Conservation (phyloP, 2,113 vertebrate genomes). For the Psettodes erumei region DNA sequence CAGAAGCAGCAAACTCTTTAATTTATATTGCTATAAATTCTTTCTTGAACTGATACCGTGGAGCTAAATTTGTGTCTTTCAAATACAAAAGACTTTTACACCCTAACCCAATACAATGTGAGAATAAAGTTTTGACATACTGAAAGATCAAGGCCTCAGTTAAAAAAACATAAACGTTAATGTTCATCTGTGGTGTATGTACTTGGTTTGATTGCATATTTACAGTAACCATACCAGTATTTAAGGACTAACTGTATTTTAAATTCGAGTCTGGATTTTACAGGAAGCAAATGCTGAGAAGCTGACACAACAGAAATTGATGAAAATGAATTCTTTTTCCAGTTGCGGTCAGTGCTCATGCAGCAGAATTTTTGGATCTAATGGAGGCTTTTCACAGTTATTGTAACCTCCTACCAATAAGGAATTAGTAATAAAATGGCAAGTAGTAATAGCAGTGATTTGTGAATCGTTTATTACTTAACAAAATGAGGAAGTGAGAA, state of each 20-base stretch:
- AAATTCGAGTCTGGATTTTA: no score
- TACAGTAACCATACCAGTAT: neutral
- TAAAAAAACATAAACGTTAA: neutral
- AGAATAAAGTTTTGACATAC: neutral
- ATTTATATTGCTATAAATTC: conserved; percentile 15
- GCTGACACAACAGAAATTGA: no score
- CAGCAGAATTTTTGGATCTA: no score
- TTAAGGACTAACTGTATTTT: neutral
- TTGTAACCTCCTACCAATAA: no score
- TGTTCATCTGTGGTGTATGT: neutral
- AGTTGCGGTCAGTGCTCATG: no score
- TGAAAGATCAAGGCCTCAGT: neutral
- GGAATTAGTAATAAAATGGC: neutral
- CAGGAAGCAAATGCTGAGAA: no score
- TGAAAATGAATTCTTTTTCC: no score
- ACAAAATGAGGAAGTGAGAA: neutral
- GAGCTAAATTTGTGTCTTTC: conserved; percentile 7
- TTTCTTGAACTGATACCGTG: conserved; percentile 10
- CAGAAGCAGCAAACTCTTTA: neutral
- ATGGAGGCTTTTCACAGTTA: no score
- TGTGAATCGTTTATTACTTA: neutral
- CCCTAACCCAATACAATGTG: neutral
- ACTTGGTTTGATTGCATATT: neutral
- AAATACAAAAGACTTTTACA: conserved; percentile 1
- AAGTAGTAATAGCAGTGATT: neutral